These are phyloP conservation scores for Thermophis baileyi DNA, from an alignment of 2,113 vertebrate genomes.

Conservation along the genomic window DNA sequence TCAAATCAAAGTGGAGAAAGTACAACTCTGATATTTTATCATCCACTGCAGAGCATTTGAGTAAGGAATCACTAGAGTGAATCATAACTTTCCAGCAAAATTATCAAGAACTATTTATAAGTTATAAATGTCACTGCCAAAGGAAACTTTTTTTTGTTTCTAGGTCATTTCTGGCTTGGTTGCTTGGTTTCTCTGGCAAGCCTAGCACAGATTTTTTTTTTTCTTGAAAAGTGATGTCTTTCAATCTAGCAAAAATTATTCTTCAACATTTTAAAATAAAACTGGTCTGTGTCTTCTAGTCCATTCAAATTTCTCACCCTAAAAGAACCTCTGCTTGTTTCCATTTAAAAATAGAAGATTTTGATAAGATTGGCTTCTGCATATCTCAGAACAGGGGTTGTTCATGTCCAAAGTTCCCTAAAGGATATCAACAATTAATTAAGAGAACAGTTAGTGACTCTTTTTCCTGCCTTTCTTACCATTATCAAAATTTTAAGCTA, in stretches of 20 bases:
- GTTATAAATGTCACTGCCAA: conserved; percentile 23
- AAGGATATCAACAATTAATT: background rate
- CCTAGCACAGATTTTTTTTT: background rate
- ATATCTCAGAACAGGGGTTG: background rate
- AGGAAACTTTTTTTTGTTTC: conserved; percentile 26
- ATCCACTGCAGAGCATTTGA: conserved; percentile 8
- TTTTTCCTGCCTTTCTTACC: background rate
- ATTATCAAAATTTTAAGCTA: background rate
- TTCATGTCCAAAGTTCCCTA: background rate
- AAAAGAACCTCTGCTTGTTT: background rate
- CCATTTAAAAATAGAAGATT: conserved; percentile 19
- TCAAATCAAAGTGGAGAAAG: background rate
- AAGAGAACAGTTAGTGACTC: background rate
- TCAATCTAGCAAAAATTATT: conserved; percentile 26
- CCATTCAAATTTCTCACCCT: background rate
- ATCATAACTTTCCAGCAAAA: conserved; percentile 7
- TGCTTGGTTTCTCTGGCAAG: conserved; percentile 11
- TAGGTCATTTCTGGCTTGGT: conserved; percentile 3
- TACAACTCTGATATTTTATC: conserved; percentile 23
- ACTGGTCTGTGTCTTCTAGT: conserved; percentile 38
- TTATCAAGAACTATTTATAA: conserved; percentile 13
- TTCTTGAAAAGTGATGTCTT: conserved; percentile 38
- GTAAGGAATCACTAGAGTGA: conserved; percentile 6
- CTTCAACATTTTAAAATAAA: conserved; percentile 36
- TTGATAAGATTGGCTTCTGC: background rate